A percentile compares a stretch with the other conserved stretches of the same genome.
Conservation (phyloP, 2,797 vertebrate genomes). For the Gephyroberyx darwinii region DNA sequence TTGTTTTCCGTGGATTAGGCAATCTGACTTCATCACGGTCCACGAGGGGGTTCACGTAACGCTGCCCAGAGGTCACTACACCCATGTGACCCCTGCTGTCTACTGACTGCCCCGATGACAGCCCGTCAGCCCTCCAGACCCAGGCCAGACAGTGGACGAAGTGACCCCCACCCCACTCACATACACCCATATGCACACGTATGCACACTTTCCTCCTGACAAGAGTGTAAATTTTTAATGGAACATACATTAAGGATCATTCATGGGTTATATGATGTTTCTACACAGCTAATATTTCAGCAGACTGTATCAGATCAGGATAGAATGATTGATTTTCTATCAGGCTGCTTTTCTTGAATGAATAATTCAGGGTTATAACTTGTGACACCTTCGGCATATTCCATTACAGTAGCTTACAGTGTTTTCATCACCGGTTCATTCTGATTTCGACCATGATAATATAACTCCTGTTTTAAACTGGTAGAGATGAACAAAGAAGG, state of each 20-base stretch:
- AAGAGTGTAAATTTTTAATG: slow-evolving; percentile 80
- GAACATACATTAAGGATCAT: slow-evolving; percentile 82
- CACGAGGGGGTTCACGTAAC: slow-evolving; percentile 79
- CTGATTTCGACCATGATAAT: slow-evolving; percentile 54
- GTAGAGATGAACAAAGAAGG: slow-evolving; percentile 20
- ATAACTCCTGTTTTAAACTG: slow-evolving; percentile 40
- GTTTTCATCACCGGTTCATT: slow-evolving; percentile 48
- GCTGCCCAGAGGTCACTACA: slow-evolving; percentile 76
- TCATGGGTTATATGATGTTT: slow-evolving; percentile 70
- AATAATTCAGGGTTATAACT: slow-evolving; percentile 80
- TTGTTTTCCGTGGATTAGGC: slow-evolving; percentile 83
- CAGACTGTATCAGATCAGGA: slow-evolving; percentile 68
- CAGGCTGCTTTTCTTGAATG: slow-evolving; percentile 71
- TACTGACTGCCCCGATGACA: slow-evolving; percentile 42
- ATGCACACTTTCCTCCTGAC: slow-evolving; percentile 45
- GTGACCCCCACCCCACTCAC: slow-evolving; percentile 40
- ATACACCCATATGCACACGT: slow-evolving; percentile 10
- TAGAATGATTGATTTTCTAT: slow-evolving; percentile 81
- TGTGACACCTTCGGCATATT: slow-evolving; percentile 78
- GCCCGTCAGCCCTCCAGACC: slow-evolving; percentile 36
- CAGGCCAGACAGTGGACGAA: slow-evolving; percentile 49
- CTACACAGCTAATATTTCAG: slow-evolving; percentile 78
- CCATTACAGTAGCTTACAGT: slow-evolving; percentile 68
- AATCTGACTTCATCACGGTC: slow-evolving; percentile 85
- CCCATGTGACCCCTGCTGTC: slow-evolving; percentile 66